Percentiles rank a stretch among this genome's conserved stretches.
These are phyloP conservation scores for Leptogaster cylindrica DNA, from an alignment of 2,888 invertebrate genomes.

Conservation along the genomic window DNA sequence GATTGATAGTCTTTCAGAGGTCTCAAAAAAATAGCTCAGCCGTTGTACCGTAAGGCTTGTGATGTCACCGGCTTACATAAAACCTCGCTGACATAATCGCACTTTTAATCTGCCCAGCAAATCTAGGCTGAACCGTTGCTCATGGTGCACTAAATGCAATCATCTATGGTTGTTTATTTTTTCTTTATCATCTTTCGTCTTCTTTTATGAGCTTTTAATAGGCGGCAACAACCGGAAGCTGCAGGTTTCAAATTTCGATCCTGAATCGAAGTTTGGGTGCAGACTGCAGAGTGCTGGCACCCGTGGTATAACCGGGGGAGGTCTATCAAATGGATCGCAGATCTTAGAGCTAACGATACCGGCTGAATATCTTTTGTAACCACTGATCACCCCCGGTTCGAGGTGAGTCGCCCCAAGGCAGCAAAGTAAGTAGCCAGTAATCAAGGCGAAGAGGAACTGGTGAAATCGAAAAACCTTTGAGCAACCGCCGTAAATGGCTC, in stretches of 20 bases:
- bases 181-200: background rate
- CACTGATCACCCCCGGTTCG: background rate
- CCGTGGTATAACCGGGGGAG: slow-evolving; percentile 3
- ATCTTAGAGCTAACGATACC: background rate
- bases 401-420: background rate
- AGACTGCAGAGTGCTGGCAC: too few species aligned
- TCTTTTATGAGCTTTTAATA: too few species aligned
- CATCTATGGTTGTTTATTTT: background rate
- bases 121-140: background rate
- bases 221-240: too few species aligned
- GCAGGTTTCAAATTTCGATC: too few species aligned
- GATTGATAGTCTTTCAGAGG: too few species aligned
- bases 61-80: slow-evolving; percentile 3
- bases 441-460: background rate
- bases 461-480: background rate
- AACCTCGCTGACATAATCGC: slow-evolving; percentile 1
- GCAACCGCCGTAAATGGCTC: background rate
- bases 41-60: slow-evolving; percentile 5
- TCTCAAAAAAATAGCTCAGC: too few species aligned
- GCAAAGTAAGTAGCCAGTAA: background rate
- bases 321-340: slow-evolving; percentile 11
- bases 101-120: background rate
- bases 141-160: background rate
- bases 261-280: too few species aligned
- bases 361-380: background rate